Base-by-base conservation (phyloP, 2,888 invertebrate species). In the Chalcis sispes region DNA sequence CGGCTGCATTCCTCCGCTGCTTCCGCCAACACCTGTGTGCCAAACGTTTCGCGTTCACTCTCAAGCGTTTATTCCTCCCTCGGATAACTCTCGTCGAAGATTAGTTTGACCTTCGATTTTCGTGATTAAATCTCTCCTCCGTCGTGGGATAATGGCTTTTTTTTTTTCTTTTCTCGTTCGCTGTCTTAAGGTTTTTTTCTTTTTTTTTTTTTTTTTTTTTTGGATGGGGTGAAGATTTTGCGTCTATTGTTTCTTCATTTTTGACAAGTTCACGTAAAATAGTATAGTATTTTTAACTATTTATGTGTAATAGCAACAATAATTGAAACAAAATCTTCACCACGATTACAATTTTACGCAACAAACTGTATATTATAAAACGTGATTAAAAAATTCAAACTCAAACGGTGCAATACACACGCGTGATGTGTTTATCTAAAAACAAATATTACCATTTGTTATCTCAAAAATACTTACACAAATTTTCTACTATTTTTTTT, bases 21-120 rank as follows among this genome's bases (percentile, higher is more conserved):
- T 80, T 79, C 80, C 83, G 67, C 83, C 81, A 78, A 85, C 85
- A 88, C 88, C 88, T 88, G 86, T 58, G 65, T n/a, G n/a, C n/a
- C n/a, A n/a, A 67, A 74, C 48, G 25, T 64, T 36, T 50, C 48
- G 29, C n/a, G n/a, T n/a, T n/a, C n/a, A n/a, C n/a, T n/a, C n/a
- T n/a, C n/a, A n/a, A n/a, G n/a, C n/a, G n/a, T n/a, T 32, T 72
- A 5, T 36, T 20, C n/a, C 20, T 20, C 13, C 20, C 27, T 42
- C 13, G 15, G 15, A 42, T 42, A 13, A 13, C 15, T 2, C 7
- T 13, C 8, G 13, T 13, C 15, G 46, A 7, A n/a, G 23, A 7
- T 1, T 25, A 4, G 18, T 32, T 1, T 58, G 4, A 36, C 36
- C 29, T 50, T 50, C 1, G 50, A n/a, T 50, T 23, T 23, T 4